These are phyloP conservation scores for Spodoptera exigua DNA, from an alignment of 2,888 invertebrate species.

Conservation along the genomic window DNA sequence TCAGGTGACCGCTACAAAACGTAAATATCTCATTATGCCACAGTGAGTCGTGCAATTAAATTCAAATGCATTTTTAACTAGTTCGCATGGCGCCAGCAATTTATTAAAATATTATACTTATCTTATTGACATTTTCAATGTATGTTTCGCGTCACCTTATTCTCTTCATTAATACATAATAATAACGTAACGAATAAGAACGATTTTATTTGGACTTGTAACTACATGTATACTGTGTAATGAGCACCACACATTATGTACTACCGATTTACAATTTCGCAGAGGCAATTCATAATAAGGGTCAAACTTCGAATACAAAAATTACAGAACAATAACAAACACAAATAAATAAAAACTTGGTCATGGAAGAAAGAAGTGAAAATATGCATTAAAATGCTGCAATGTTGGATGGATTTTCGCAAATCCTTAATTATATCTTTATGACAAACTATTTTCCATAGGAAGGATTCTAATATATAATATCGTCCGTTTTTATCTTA, in stretches of 20 bases:
- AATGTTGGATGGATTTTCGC: too few species aligned
- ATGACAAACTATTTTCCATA: slow-evolving; percentile 6
- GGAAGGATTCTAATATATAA: too few species aligned
- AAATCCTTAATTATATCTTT: too few species aligned
- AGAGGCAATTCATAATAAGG: slow-evolving; percentile 20
- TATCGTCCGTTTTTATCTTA: too few species aligned
- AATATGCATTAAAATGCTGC: too few species aligned
- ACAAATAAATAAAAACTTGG: too few species aligned
- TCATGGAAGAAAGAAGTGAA: too few species aligned
- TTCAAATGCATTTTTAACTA: slow-evolving; percentile 46
- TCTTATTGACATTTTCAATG: slow-evolving; percentile 66
- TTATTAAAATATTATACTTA: slow-evolving; percentile 70
- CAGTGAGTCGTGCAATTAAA: slow-evolving; percentile 66
- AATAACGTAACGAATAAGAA: slow-evolving; percentile 2
- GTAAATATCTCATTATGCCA: slow-evolving; percentile 82
- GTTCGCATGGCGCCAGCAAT: slow-evolving; percentile 74
- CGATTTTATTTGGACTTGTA: slow-evolving; percentile 71
- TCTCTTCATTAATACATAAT: slow-evolving; percentile 48
- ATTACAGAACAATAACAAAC: too few species aligned
- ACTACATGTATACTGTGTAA: slow-evolving; percentile 72
- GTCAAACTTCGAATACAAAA: too few species aligned
- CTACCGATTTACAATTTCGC: slow-evolving; percentile 36
- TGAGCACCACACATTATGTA: slow-evolving; percentile 31
- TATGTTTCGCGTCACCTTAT: slow-evolving; percentile 49
- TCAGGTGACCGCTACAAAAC: slow-evolving; percentile 84